A percentile compares a stretch with the other conserved stretches of the same genome.
Evolutionary conservation across 2,888 invertebrate species (phyloP).

Genomic region (Melipona beecheii): DNA sequence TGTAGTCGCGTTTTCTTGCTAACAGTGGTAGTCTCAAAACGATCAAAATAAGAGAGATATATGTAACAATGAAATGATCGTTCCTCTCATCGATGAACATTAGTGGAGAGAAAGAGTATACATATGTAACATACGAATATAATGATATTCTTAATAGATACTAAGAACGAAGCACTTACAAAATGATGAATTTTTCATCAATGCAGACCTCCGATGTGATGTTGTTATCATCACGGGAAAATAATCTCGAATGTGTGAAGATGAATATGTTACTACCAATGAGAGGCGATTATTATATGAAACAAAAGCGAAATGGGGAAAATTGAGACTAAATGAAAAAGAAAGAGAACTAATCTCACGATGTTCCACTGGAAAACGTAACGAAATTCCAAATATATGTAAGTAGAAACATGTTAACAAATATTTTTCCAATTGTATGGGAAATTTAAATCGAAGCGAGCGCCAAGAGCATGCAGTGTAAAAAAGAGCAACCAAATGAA

Average conservation of each 20-base stretch:
- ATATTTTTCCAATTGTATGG: slow-evolving; percentile 81
- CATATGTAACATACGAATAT: slow-evolving; percentile 53
- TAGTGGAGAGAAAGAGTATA: slow-evolving; percentile 21
- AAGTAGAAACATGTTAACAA: slow-evolving; percentile 75
- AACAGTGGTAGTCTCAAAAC: slow-evolving; percentile 50
- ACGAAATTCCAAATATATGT: slow-evolving; percentile 75
- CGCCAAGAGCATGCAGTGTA: slow-evolving; percentile 71
- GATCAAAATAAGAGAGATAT: slow-evolving; percentile 48
- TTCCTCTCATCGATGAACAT: slow-evolving; percentile 61
- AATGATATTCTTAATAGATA: slow-evolving; percentile 58
- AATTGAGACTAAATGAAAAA: slow-evolving; percentile 41
- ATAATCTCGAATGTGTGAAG: slow-evolving; percentile 17
- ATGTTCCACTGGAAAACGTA: slow-evolving; percentile 77
- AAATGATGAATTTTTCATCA: slow-evolving; percentile 38
- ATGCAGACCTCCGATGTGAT: slow-evolving; percentile 43
- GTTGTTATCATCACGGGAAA: slow-evolving; percentile 49
- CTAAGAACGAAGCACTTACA: slow-evolving; percentile 40
- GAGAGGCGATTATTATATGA: slow-evolving; percentile 47
- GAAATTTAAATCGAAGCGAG: slow-evolving; percentile 72
- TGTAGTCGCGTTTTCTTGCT: slow-evolving; percentile 46
- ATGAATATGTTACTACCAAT: slow-evolving; percentile 39
- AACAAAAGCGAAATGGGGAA: slow-evolving; percentile 38
- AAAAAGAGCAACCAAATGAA: slow-evolving; percentile 58
- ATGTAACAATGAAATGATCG: slow-evolving; percentile 48
- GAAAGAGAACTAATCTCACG: slow-evolving; percentile 64